Base-by-base conservation (phyloP, 1,140 invertebrate genomes). In the Hycleus cichorii region DNA sequence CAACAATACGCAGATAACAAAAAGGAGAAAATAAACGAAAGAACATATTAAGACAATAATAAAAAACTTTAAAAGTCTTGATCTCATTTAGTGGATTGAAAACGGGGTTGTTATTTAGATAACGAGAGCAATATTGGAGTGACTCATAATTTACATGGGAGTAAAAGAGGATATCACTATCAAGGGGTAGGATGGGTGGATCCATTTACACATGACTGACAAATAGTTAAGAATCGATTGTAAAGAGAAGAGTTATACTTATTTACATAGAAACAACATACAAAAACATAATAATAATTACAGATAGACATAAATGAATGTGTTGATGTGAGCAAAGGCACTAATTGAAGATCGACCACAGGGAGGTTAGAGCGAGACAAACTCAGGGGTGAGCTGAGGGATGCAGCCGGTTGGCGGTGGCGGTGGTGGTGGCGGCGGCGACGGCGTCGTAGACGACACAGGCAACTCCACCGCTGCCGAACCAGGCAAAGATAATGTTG, bases 401-500 rank as follows among this genome's bases (percentile, higher is more conserved):
- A 64, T 54, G 62, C 70, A 72, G 53, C 60, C 52, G 32, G 32
- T 42, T 7, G 65, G 24, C 32, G 79, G 73, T 39, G 79, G 76
- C 4, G 78, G 78, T 4, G 80, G 77, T 32, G 76, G 77, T 11
- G 74, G 79, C 10, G 76, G 79, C 27, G 78, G 76, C 25, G 74
- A 18, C 18, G 76, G 77, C 11, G 74, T 78, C 10, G 76, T 79
- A 27, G 78, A 76, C 25, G 74, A 73, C 39, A 75, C 61, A 38
- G 76, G 72, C 50, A 69, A 70, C 25, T 64, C 62, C 24, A 67
- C 69, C n/a, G 55, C 64, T 6, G 72, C 74, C 1, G 78, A 80
- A 65, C 88, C 87, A 32, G 86, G 87, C 58, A 93, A 72, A 10
- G 89, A 91, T 60, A 91, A 82, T 1, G 85, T 89, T 8, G 90